phyloP scores from a whole-genome alignment of 2,888 invertebrate genomes.

The Choristoneura rosaceana region DNA sequence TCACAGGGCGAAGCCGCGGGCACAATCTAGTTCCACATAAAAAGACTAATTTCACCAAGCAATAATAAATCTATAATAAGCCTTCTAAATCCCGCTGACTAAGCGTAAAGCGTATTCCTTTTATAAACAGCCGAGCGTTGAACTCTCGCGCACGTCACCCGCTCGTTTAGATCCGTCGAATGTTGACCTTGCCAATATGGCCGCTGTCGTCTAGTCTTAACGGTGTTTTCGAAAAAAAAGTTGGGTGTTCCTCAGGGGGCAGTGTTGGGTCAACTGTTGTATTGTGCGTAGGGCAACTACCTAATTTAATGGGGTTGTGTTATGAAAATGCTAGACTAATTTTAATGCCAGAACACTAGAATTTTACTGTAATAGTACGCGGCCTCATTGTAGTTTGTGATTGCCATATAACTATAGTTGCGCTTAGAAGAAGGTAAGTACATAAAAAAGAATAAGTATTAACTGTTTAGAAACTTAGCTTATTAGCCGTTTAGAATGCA shows the following conservation, averaged over 20 bases:
- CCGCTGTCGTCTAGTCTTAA: slow-evolving; percentile 13
- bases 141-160: slow-evolving; percentile 22
- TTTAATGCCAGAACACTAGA: too few relatives aligned
- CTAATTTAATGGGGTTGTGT: too few relatives aligned
- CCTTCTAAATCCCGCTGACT: slow-evolving; percentile 12
- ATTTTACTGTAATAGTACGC: too few relatives aligned
- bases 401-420: too few relatives aligned
- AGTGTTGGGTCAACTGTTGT: not conserved
- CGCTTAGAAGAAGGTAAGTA: too few relatives aligned
- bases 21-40: not conserved
- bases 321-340: too few relatives aligned
- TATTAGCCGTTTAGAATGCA: too few relatives aligned
- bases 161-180: slow-evolving; percentile 28
- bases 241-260: not conserved
- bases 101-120: slow-evolving; percentile 12
- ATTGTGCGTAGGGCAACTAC: not conserved
- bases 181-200: slow-evolving; percentile 40
- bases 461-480: too few relatives aligned
- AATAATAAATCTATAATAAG: not conserved
- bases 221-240: not conserved
- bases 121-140: slow-evolving; percentile 16
- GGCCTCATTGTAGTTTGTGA: too few relatives aligned
- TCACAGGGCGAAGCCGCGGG: not conserved
- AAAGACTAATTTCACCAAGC: not conserved
- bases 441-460: too few relatives aligned